Base-by-base conservation (phyloP, 2,797 vertebrate genomes). In the Ciconia nigra region DNA sequence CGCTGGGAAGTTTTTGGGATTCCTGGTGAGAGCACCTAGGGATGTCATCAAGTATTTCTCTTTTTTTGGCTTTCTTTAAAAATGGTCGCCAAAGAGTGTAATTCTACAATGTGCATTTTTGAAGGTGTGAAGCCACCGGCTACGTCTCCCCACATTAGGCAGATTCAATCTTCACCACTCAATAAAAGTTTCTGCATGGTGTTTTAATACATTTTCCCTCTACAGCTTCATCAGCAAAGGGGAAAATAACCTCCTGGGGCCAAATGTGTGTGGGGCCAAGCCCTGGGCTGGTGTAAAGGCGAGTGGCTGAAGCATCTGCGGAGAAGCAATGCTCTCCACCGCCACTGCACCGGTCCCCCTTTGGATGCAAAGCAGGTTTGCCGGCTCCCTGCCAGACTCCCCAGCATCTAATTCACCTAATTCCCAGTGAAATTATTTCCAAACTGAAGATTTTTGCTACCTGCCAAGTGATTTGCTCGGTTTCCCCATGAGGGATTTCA, bases 191-290 rank as follows among this genome's bases (percentile, higher is more conserved):
- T 31, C 70, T 10, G 1, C 11, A 1, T 42, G 57, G 72, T 55
- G 55, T 5, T 92, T 91, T 39, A 15, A 39, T 29, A 14, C 1
- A 0, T 70, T 61, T 51, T 70, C 67, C 55, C 69, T 28, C 5
- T 28, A 17, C 3, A 2, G 21, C 22, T 51, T 2, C 22, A 7
- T 67, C 86, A 71, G 44, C 57, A 35, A 72, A 72, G 66, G 35
- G 58, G 39, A 55, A 58, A 58, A 29, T 5, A 52, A 73, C 52
- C 35, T 59, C 25, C 29, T 89, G 0, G 1, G 85, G 91, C 94
- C 89, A 96, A 94, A 92, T 17, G 13, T 13, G 12, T 63, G n/a
- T 46, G 77, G 78, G 88, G 94, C 94, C 95, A 97, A 96, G 91
- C 79, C 39, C 80, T 0, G 6, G 74, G 71, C 51, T 77, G 49